Evolutionary conservation across 2,113 vertebrate genomes (phyloP).

Genomic region (Polyodon spathula): DNA sequence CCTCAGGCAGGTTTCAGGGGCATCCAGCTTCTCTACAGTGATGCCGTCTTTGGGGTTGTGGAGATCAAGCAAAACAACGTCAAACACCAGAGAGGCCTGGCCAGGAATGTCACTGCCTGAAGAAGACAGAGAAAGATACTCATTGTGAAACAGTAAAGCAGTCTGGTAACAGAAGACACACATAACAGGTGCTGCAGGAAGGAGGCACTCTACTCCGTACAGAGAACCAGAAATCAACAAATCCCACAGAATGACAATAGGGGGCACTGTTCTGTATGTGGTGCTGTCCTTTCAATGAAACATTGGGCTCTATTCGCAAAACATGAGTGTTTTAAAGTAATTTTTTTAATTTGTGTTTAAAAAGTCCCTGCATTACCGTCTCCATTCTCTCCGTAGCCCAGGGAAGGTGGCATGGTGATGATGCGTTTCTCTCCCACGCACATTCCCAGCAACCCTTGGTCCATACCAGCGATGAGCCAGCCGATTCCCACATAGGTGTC

Average conservation of each 20-base stretch:
- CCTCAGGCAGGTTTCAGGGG: constrained; percentile 70
- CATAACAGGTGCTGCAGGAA: too few relatives aligned
- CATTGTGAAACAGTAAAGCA: too few relatives aligned
- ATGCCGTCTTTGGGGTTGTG: constrained; percentile 91
- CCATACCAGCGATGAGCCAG: constrained; percentile 96
- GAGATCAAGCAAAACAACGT: constrained; percentile 83
- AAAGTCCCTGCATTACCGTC: constrained; percentile 61
- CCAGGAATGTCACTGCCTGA: constrained; percentile 89
- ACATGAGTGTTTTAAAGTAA: too few relatives aligned
- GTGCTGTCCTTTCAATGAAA: too few relatives aligned
- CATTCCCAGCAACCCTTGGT: constrained; percentile 92
- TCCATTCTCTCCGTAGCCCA: constrained; percentile 89
- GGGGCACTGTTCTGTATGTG: too few relatives aligned
- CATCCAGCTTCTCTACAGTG: constrained; percentile 57
- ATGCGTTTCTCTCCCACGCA: constrained; percentile 86
- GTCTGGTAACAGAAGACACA: neutral
- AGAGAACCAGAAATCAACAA: too few relatives aligned
- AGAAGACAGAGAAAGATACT: constrained; percentile 5
- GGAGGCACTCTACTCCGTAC: too few relatives aligned
- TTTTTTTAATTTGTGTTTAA: too few relatives aligned
- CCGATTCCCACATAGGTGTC: constrained; percentile 95
- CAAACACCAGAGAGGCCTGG: constrained; percentile 90
- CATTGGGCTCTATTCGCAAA: too few relatives aligned
- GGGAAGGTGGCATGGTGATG: constrained; percentile 83
- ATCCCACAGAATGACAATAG: too few relatives aligned